phyloP scores from a whole-genome alignment of 2,113 vertebrate species.

The Pelecanoides urinatrix region DNA sequence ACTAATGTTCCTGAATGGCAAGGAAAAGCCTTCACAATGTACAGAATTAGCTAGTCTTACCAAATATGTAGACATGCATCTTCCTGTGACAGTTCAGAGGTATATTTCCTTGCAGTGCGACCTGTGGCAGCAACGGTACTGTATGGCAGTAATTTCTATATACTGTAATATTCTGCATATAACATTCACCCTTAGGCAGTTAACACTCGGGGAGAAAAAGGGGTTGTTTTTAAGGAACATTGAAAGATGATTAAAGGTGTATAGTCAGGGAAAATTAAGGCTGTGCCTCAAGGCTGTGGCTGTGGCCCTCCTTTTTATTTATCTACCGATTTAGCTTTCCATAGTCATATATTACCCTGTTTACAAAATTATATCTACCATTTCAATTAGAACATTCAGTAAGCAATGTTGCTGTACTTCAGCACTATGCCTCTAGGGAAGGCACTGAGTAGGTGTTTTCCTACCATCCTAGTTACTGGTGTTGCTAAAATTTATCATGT shows the following conservation, averaged over 20 bases:
- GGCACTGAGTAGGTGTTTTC: neutral
- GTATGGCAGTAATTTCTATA: neutral
- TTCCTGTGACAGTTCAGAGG: neutral
- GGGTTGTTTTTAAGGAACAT: neutral
- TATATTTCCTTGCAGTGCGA: neutral
- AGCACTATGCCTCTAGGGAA: neutral
- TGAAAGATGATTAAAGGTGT: neutral
- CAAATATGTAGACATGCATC: neutral
- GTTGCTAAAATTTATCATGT: neutral
- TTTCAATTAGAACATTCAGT: neutral
- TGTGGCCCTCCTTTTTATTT: neutral
- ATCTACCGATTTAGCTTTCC: neutral
- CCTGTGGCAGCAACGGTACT: neutral
- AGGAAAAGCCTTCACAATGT: neutral
- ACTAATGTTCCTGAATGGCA: neutral
- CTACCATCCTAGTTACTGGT: neutral
- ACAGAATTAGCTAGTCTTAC: neutral
- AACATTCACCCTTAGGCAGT: neutral
- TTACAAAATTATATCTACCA: neutral
- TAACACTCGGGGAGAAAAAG: neutral
- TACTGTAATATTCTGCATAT: neutral
- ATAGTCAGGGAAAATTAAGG: neutral
- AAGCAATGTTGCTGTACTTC: neutral
- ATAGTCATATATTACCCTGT: neutral
- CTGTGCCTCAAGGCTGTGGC: neutral